Evolutionary conservation across 2,888 invertebrate species (phyloP).

Genomic region (Acrobasis suavella): DNA sequence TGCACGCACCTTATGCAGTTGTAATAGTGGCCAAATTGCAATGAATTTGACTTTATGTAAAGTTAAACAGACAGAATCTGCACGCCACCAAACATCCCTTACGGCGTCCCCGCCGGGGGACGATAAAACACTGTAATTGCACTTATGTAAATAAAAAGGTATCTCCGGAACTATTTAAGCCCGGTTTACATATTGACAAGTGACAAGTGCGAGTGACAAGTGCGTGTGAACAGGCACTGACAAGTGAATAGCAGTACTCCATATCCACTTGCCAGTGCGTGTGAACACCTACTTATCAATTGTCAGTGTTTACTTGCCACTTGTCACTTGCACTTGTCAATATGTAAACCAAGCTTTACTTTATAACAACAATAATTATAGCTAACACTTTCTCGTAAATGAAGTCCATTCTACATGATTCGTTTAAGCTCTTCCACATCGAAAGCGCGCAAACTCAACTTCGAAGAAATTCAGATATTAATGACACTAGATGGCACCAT

Average conservation of each 20-base stretch:
- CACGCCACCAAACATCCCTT: neutral
- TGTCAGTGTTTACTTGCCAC: too few species aligned
- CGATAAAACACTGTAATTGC: constrained; percentile 36
- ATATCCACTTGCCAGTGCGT: too few species aligned
- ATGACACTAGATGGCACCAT: too few species aligned
- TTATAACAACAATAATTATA: constrained; percentile 33
- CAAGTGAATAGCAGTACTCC: too few species aligned
- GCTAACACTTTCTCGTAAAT: constrained; percentile 29
- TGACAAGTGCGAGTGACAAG: too few species aligned
- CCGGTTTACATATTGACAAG: too few species aligned
- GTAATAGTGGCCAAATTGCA: neutral
- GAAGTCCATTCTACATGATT: constrained; percentile 34
- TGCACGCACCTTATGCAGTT: too few species aligned
- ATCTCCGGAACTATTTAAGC: constrained; percentile 35
- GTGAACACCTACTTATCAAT: too few species aligned
- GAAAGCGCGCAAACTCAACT: neutral
- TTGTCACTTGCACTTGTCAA: too few species aligned
- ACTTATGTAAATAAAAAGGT: constrained; percentile 38
- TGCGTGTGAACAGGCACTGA: too few species aligned
- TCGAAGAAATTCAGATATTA: too few species aligned
- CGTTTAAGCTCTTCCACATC: constrained; percentile 3
- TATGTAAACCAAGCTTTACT: too few species aligned
- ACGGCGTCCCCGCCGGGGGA: constrained; percentile 16
- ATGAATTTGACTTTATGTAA: neutral
- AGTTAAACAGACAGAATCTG: neutral